Conservation (phyloP, 2,797 vertebrate species). For the Lates japonicus region DNA sequence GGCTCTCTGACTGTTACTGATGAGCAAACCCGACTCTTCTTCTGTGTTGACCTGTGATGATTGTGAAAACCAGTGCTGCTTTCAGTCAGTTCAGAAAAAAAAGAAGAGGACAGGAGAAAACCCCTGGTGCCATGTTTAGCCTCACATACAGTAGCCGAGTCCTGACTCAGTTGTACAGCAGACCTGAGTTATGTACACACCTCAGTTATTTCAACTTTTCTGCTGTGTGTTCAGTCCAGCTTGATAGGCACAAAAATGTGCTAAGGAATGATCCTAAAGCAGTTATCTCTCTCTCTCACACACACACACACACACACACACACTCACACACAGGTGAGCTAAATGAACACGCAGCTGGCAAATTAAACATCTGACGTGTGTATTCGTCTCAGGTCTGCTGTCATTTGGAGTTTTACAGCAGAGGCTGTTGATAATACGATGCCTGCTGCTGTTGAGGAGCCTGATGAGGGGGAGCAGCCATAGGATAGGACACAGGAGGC, state of each 20-base stretch:
- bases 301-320: not conserved
- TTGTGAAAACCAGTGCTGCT: slow-evolving; percentile 18
- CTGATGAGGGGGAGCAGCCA: slow-evolving; percentile 85
- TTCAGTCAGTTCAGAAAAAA: slow-evolving; percentile 32
- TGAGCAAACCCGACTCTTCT: slow-evolving; percentile 23
- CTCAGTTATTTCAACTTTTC: slow-evolving; percentile 28
- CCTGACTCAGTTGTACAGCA: slow-evolving; percentile 26
- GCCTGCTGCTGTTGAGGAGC: slow-evolving; percentile 85
- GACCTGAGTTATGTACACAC: slow-evolving; percentile 20
- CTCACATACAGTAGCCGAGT: slow-evolving; percentile 38
- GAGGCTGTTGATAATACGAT: slow-evolving; percentile 94
- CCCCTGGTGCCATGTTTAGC: slow-evolving; percentile 28
- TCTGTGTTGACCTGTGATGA: slow-evolving; percentile 16
- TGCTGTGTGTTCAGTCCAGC: slow-evolving; percentile 14
- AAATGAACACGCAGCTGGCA: slow-evolving; percentile 25
- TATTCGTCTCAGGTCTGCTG: slow-evolving; percentile 31
- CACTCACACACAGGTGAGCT: not conserved
- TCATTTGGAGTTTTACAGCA: slow-evolving; percentile 84
- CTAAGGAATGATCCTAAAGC: slow-evolving; percentile 35
- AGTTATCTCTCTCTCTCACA: not conserved
- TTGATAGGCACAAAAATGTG: slow-evolving; percentile 14
- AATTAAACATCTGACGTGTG: slow-evolving; percentile 42
- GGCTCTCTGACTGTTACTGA: slow-evolving; percentile 2
- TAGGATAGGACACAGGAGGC: slow-evolving; percentile 87
- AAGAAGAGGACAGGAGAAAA: slow-evolving; percentile 16